Evolutionary conservation across 1,140 invertebrate genomes (phyloP).

Genomic region (Aethina tumida): DNA sequence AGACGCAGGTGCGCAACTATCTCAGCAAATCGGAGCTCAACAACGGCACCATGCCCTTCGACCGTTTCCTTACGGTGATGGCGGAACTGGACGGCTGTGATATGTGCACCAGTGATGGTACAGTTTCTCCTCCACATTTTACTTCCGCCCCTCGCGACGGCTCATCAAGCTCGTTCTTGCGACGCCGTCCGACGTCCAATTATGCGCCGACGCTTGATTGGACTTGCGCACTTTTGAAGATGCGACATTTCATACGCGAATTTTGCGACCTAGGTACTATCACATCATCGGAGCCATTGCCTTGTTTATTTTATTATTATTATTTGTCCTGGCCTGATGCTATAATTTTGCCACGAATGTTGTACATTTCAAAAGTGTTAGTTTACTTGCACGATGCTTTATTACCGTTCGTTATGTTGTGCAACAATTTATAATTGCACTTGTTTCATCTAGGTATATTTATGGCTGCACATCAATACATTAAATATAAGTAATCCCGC

Average conservation of each 20-base stretch:
- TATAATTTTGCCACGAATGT: constrained; percentile 1
- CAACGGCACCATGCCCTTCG: constrained; percentile 34
- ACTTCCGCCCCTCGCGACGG: not conserved
- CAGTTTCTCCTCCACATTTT: constrained; percentile 13
- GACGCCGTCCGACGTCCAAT: too few relatives aligned
- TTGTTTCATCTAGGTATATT: too few relatives aligned
- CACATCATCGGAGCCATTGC: too few relatives aligned
- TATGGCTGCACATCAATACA: too few relatives aligned
- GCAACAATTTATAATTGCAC: not conserved
- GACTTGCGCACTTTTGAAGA: constrained; percentile 32
- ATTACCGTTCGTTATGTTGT: constrained; percentile 10
- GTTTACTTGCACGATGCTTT: constrained; percentile 7
- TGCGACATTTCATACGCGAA: constrained; percentile 29
- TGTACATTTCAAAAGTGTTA: constrained; percentile 22
- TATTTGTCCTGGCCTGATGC: constrained; percentile 1
- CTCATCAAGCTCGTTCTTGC: too few relatives aligned
- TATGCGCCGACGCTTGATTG: constrained; percentile 25
- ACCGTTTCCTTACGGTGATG: constrained; percentile 45
- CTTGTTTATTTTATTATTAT: constrained; percentile 7
- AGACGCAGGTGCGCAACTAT: constrained; percentile 27
- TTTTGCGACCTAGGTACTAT: constrained; percentile 29
- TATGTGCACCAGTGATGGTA: constrained; percentile 29
- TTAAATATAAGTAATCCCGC: too few relatives aligned
- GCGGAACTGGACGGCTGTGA: constrained; percentile 40
- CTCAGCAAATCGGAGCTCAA: constrained; percentile 14